These are phyloP conservation scores for Ophion ventricosus DNA, from an alignment of 2,888 invertebrate species.

Conservation along the genomic window DNA sequence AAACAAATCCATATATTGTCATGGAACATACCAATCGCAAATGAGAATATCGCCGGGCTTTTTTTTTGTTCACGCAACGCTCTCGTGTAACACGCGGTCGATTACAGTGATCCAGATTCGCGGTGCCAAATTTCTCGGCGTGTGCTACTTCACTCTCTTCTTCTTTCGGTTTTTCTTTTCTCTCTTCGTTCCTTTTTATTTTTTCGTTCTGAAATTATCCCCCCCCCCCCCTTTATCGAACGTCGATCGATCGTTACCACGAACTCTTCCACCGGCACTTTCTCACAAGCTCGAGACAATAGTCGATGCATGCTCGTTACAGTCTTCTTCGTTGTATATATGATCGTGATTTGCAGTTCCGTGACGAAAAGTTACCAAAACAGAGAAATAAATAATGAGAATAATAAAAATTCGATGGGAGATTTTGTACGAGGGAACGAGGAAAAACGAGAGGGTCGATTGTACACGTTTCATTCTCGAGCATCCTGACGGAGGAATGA, in stretches of 20 bases:
- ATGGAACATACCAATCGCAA: constrained; percentile 46
- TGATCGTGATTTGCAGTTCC: constrained; percentile 44
- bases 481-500: not conserved
- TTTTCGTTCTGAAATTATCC: constrained; percentile 3
- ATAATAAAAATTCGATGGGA: not conserved
- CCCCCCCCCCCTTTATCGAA: not conserved
- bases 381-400: not conserved
- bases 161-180: constrained; percentile 61
- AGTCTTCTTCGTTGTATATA: not conserved
- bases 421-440: constrained; percentile 3
- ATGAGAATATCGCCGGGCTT: not conserved
- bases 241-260: constrained; percentile 33
- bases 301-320: not conserved
- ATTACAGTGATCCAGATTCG: constrained; percentile 62
- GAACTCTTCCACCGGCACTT: constrained; percentile 43
- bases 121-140: constrained; percentile 66
- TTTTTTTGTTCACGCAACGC: not conserved
- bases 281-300: not conserved
- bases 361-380: constrained; percentile 37
- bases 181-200: constrained; percentile 36
- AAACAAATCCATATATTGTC: constrained; percentile 39
- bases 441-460: constrained; percentile 33
- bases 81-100: not conserved
- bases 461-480: constrained; percentile 12
- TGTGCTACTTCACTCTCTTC: constrained; percentile 51